These are phyloP conservation scores for Zingel zingel DNA, from an alignment of 2,113 vertebrate genomes.

Conservation along the genomic window DNA sequence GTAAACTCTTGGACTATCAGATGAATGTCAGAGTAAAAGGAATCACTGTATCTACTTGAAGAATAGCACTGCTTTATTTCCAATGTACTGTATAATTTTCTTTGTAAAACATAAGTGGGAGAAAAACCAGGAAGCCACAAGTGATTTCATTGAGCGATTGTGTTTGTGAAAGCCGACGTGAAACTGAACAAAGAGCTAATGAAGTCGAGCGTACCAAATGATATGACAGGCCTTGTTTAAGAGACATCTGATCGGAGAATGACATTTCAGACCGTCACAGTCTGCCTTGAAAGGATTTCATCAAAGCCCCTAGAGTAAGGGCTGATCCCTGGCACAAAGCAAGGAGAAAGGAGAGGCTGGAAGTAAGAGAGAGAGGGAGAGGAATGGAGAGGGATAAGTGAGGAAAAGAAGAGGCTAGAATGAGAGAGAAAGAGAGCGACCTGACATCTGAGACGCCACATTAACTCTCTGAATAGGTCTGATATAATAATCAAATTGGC, in stretches of 20 bases:
- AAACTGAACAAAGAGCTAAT: slow-evolving; percentile 58
- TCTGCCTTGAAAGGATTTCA: slow-evolving; percentile 66
- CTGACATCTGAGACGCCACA: slow-evolving; percentile 58
- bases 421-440: slow-evolving; percentile 21
- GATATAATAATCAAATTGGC: slow-evolving; percentile 77
- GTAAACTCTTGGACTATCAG: background rate
- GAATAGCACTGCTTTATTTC: background rate
- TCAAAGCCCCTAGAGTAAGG: slow-evolving; percentile 56
- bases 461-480: slow-evolving; percentile 72
- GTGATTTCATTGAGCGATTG: slow-evolving; percentile 24
- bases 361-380: slow-evolving; percentile 2
- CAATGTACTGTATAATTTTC: background rate
- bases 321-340: slow-evolving; percentile 54
- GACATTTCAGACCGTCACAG: slow-evolving; percentile 62
- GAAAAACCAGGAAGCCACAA: slow-evolving; percentile 28
- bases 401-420: slow-evolving; percentile 25
- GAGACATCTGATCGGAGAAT: slow-evolving; percentile 54
- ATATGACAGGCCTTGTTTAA: slow-evolving; percentile 54
- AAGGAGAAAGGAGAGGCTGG: slow-evolving; percentile 29
- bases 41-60: background rate
- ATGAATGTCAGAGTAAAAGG: background rate
- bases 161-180: slow-evolving; percentile 30
- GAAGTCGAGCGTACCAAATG: slow-evolving; percentile 30
- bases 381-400: slow-evolving; percentile 17
- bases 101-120: slow-evolving; percentile 27